A percentile compares a stretch with the other conserved stretches of the same genome.
phyloP scores from a whole-genome alignment of 2,888 invertebrate genomes.

The Shargacucullia verbasci region DNA sequence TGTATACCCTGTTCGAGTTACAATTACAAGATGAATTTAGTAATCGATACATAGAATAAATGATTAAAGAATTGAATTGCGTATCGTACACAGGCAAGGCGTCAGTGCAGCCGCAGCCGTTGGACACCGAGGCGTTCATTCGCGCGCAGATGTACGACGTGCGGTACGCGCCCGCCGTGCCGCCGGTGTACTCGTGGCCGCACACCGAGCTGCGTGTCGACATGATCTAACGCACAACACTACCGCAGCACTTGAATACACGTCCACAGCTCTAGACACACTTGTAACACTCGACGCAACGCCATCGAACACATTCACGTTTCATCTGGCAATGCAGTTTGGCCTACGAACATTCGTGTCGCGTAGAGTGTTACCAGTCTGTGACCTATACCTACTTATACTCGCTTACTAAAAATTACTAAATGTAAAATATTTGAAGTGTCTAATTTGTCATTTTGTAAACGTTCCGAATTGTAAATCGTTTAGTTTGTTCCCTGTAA shows the following conservation, averaged over 20 bases:
- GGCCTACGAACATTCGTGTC: background rate
- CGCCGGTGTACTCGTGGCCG: constrained; percentile 90
- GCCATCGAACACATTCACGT: background rate
- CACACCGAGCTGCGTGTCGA: constrained; percentile 60
- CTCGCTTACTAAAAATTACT: background rate
- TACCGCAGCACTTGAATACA: constrained; percentile 14
- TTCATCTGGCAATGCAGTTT: background rate
- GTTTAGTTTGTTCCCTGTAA: background rate
- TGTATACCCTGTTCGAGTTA: no score
- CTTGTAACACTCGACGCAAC: background rate
- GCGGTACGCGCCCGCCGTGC: constrained; percentile 91
- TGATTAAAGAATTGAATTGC: no score
- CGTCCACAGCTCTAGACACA: background rate
- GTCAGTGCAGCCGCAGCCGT: constrained; percentile 93
- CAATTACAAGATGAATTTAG: background rate
- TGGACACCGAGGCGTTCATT: constrained; percentile 92
- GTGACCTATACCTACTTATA: background rate
- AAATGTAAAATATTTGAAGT: background rate
- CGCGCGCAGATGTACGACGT: constrained; percentile 95
- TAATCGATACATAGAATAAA: no score
- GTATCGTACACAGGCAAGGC: constrained; percentile 91
- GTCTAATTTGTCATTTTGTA: background rate
- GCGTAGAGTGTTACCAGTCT: constrained; percentile 2
- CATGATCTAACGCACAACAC: constrained; percentile 64
- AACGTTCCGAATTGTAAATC: constrained; percentile 28